These are phyloP conservation scores for Okamejei kenojei DNA, from an alignment of 2,797 vertebrate genomes.

Conservation along the genomic window DNA sequence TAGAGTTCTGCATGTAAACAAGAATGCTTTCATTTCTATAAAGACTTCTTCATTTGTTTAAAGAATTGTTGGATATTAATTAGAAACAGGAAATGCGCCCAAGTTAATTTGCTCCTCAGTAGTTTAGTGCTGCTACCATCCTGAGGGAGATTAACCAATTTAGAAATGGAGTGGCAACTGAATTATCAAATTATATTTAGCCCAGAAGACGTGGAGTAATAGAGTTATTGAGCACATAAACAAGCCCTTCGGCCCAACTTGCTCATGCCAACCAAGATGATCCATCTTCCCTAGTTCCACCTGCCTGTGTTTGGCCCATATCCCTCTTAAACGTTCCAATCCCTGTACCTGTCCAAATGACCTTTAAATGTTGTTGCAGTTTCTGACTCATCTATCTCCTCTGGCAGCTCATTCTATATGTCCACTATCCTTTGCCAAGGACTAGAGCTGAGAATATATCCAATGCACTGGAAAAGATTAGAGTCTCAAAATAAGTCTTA, in stretches of 20 bases:
- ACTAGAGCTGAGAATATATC: background rate
- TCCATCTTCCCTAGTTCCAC: too few species aligned
- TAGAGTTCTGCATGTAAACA: background rate
- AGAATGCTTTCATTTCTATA: background rate
- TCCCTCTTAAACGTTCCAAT: too few species aligned
- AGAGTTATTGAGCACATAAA: too few species aligned
- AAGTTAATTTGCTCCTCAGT: background rate
- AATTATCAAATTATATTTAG: background rate
- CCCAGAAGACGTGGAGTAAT: background rate
- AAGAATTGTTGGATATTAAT: background rate
- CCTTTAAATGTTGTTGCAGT: too few species aligned
- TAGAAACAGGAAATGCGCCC: background rate
- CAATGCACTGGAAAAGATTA: conserved; percentile 12
- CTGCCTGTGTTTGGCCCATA: too few species aligned
- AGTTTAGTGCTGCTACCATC: background rate
- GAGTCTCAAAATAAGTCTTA: background rate
- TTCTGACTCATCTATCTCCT: too few species aligned
- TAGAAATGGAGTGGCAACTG: background rate
- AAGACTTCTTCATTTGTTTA: background rate
- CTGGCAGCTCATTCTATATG: too few species aligned
- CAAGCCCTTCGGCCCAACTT: too few species aligned
- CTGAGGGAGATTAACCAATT: background rate
- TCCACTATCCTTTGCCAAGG: background rate
- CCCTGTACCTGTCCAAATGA: too few species aligned
- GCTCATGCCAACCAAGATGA: too few species aligned